Evolutionary conservation across 23 tunicate species (phyloP).

Genomic region (Diplosoma virens): DNA sequence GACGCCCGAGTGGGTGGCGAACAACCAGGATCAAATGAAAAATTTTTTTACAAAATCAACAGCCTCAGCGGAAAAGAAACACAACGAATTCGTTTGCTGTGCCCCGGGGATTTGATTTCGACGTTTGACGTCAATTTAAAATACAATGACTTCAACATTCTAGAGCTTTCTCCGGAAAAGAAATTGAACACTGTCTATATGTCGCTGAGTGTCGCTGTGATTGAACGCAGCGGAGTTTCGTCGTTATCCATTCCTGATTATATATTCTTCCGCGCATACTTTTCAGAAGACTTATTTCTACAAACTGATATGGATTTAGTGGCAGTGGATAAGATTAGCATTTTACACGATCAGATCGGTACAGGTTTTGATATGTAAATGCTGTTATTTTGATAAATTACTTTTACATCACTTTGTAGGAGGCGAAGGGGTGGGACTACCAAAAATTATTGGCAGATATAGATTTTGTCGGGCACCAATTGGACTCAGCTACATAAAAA

Average conservation of each 20-base stretch:
- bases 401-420: too few relatives aligned
- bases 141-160: neutral
- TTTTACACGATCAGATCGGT: too few relatives aligned
- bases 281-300: slow-evolving; percentile 9
- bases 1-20: neutral
- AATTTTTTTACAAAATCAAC: neutral
- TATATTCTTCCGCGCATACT: neutral
- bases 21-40: neutral
- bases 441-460: too few relatives aligned
- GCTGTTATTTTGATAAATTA: too few relatives aligned
- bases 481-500: too few relatives aligned
- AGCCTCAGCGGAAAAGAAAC: neutral
- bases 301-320: neutral
- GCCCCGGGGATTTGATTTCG: slow-evolving; percentile 7
- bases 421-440: too few relatives aligned
- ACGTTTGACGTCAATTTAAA: neutral
- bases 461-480: too few relatives aligned
- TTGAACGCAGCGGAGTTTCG: neutral
- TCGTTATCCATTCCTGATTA: neutral
- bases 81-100: neutral
- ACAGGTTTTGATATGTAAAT: too few relatives aligned
- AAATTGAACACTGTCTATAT: neutral
- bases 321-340: too few relatives aligned
- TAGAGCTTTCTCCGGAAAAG: neutral
- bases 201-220: neutral